A percentile compares a stretch with the other conserved stretches of the same genome.
These are phyloP conservation scores for Phalera bucephala DNA, from an alignment of 2,888 invertebrate genomes.

Conservation along the genomic window DNA sequence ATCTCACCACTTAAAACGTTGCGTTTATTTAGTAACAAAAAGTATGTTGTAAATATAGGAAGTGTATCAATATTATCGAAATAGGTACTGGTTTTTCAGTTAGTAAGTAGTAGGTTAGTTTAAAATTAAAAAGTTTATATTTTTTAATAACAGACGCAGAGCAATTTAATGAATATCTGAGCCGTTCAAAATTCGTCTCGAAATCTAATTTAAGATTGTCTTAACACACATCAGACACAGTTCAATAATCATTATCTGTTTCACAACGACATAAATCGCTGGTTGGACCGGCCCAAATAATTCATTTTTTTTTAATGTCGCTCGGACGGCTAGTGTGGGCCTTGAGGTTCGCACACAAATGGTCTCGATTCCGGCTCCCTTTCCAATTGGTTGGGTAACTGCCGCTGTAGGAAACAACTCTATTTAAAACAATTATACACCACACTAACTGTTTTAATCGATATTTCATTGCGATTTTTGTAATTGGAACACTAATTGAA, in stretches of 20 bases:
- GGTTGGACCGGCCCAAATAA: constrained; percentile 33
- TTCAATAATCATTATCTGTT: constrained; percentile 18
- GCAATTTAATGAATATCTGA: too few relatives aligned
- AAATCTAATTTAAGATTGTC: constrained; percentile 5
- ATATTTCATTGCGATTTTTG: constrained; percentile 15
- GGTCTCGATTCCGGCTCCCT: constrained; percentile 67
- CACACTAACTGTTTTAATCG: constrained; percentile 28
- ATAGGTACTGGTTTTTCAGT: too few relatives aligned
- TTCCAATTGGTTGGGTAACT: constrained; percentile 65
- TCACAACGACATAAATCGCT: constrained; percentile 35
- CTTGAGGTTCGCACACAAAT: constrained; percentile 58
- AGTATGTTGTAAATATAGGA: too few relatives aligned
- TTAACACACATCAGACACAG: constrained; percentile 8
- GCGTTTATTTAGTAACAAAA: constrained; percentile 9
- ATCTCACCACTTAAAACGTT: constrained; percentile 16
- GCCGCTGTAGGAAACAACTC: constrained; percentile 41
- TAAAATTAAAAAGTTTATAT: too few relatives aligned
- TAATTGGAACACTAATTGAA: neutral
- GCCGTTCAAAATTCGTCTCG: neutral
- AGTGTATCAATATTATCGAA: neutral
- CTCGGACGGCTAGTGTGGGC: constrained; percentile 46
- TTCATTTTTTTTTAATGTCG: constrained; percentile 51
- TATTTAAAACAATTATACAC: constrained; percentile 51
- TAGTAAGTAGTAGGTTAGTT: too few relatives aligned
- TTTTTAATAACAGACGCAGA: too few relatives aligned